These are phyloP conservation scores for Dicaeum eximium DNA, from an alignment of 2,113 vertebrate genomes.

Conservation along the genomic window DNA sequence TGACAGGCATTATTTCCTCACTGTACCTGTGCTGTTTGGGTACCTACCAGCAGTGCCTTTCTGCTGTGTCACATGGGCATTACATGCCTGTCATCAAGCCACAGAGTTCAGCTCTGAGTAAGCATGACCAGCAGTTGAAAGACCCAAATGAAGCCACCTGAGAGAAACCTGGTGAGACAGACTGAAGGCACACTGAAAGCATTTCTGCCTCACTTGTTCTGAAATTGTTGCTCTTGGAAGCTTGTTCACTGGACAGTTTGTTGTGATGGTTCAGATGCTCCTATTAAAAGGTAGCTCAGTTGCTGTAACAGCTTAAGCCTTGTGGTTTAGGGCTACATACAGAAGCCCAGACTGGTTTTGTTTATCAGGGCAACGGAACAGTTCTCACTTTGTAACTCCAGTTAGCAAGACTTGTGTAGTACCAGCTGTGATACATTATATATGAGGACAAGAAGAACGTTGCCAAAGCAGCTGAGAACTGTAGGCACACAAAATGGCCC, in stretches of 20 bases:
- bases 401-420: background rate
- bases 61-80: background rate
- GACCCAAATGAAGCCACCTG: background rate
- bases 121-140: background rate
- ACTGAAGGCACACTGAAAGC: background rate
- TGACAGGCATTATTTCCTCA: background rate
- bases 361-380: background rate
- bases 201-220: background rate
- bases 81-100: fast-evolving
- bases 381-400: background rate
- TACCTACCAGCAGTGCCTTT: background rate
- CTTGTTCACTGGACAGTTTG: background rate
- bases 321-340: background rate
- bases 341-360: background rate
- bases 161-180: background rate
- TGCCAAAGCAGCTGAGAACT: background rate
- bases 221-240: background rate
- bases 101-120: background rate
- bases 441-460: background rate
- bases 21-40: background rate
- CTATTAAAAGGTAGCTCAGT: background rate
- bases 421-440: background rate
- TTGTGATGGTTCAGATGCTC: background rate
- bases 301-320: background rate
- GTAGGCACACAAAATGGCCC: background rate